Evolutionary conservation across 2,888 invertebrate genomes (phyloP).

Genomic region (Agapostemon virescens): DNA sequence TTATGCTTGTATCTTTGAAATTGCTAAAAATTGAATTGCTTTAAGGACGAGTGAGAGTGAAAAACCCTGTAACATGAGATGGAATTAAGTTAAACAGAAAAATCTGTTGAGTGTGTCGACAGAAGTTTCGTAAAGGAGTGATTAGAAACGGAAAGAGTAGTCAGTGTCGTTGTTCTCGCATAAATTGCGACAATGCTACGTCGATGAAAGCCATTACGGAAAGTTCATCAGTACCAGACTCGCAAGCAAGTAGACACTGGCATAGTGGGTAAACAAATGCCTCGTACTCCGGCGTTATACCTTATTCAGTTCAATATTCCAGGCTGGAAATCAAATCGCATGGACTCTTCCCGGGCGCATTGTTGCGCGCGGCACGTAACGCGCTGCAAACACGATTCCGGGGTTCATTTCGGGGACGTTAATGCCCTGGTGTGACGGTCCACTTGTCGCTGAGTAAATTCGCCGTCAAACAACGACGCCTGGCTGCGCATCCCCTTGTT

Average conservation of each 20-base stretch:
- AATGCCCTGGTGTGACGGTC: constrained; percentile 14
- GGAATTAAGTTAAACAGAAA: too few species aligned
- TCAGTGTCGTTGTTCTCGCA: background rate
- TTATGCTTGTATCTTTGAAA: too few species aligned
- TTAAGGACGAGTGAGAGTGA: too few species aligned
- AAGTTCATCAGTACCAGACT: background rate
- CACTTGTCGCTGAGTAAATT: constrained; percentile 34
- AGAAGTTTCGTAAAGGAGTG: background rate
- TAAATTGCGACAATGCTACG: background rate
- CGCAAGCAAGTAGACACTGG: background rate
- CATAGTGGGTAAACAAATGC: background rate
- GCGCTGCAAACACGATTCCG: background rate
- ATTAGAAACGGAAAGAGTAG: background rate
- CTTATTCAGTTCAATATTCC: constrained; percentile 12
- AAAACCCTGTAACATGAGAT: too few species aligned
- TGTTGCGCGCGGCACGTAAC: constrained; percentile 11
- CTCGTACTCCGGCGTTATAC: background rate
- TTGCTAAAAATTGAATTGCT: too few species aligned
- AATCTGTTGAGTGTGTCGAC: background rate
- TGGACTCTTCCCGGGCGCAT: background rate
- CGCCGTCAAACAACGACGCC: constrained; percentile 16
- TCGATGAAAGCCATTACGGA: background rate
- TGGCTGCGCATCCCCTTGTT: background rate
- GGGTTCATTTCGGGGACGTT: constrained; percentile 1
- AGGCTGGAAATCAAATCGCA: background rate